phyloP scores from a whole-genome alignment of 2,113 vertebrate species.

The Diphyllodes magnificus region DNA sequence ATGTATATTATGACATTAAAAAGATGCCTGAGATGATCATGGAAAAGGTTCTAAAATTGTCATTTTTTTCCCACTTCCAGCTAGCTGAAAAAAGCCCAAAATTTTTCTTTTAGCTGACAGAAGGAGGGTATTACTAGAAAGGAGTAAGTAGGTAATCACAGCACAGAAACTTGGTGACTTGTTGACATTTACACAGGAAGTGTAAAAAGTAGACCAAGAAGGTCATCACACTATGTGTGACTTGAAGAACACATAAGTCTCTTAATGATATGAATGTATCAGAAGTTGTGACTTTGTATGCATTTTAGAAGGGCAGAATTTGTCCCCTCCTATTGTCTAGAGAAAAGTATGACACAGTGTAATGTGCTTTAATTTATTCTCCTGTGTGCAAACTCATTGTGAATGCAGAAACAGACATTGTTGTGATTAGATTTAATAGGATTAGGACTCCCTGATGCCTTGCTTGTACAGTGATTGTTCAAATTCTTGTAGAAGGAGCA shows the following conservation, averaged over 20 bases:
- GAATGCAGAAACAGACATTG: constrained; percentile 7
- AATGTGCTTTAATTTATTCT: constrained; percentile 33
- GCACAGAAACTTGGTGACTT: neutral
- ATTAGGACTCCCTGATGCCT: constrained; percentile 39
- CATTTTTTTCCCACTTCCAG: neutral
- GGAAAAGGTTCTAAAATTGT: neutral
- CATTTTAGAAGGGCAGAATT: neutral
- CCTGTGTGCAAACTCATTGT: neutral
- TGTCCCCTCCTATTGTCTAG: neutral
- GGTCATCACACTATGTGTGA: neutral
- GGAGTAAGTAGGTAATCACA: neutral
- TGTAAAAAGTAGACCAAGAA: neutral
- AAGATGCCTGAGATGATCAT: rapidly evolving
- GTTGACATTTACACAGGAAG: neutral
- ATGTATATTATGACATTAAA: neutral
- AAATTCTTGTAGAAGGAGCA: constrained; percentile 1
- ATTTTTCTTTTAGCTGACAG: neutral
- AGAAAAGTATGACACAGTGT: neutral
- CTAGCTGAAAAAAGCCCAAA: neutral
- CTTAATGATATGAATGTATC: neutral
- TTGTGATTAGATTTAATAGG: constrained; percentile 51
- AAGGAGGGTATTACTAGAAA: neutral
- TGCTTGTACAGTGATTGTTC: constrained; percentile 32
- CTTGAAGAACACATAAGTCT: neutral
- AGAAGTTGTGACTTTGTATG: neutral